phyloP scores from a whole-genome alignment of 2,888 invertebrate genomes.

The Ormyrus rosae region DNA sequence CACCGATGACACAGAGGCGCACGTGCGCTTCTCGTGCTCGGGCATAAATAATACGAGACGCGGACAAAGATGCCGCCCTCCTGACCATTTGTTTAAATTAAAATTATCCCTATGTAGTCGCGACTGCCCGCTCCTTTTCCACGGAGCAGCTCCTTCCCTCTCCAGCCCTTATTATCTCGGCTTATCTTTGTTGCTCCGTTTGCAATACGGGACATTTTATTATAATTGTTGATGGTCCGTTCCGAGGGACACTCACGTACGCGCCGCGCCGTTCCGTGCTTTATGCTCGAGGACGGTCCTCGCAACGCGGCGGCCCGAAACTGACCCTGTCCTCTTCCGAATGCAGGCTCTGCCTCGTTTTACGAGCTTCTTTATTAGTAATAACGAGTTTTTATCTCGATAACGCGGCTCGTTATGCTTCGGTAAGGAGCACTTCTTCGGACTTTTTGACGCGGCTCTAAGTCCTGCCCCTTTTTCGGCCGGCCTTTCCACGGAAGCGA shows the following conservation, averaged over 20 bases:
- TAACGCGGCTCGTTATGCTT: conserved; percentile 64
- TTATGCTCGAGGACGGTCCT: conserved; percentile 31
- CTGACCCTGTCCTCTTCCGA: conserved; percentile 54
- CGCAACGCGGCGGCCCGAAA: conserved; percentile 36
- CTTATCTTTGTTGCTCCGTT: conserved; percentile 58
- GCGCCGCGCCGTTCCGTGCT: conserved; percentile 18
- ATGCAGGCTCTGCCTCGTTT: conserved; percentile 62
- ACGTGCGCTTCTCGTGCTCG: conserved; percentile 72
- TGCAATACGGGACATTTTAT: conserved; percentile 63
- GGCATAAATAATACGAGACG: conserved; percentile 75
- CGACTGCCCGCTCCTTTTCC: conserved; percentile 12
- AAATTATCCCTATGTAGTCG: conserved; percentile 69
- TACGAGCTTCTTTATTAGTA: conserved; percentile 68
- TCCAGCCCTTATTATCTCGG: conserved; percentile 56
- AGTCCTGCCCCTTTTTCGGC: conserved; percentile 7
- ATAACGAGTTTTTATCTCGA: conserved; percentile 68
- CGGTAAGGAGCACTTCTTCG: conserved; percentile 49
- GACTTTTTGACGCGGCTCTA: conserved; percentile 47
- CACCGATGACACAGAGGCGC: conserved; percentile 74
- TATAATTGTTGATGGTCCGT: conserved; percentile 71
- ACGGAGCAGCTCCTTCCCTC: conserved; percentile 10
- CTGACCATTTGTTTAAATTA: conserved; percentile 76
- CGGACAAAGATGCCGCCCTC: conserved; percentile 75
- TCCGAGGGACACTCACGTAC: conserved; percentile 32
- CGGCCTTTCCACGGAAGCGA: conserved; percentile 9